phyloP scores from a whole-genome alignment of 35 echinoderm and acorn worm genomes.

The Patiria miniata region DNA sequence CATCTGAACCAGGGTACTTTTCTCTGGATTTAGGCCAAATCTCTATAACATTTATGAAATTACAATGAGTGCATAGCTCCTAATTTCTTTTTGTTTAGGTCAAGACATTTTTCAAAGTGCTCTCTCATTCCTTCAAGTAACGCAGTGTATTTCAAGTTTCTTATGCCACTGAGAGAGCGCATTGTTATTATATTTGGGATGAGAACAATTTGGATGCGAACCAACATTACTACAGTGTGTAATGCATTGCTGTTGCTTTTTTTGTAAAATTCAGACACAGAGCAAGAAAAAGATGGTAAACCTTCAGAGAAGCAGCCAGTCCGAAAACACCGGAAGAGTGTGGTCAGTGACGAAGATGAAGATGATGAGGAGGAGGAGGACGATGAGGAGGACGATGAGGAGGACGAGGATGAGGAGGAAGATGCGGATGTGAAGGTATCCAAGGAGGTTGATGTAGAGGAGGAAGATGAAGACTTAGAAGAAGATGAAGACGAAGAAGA shows the following conservation, averaged over 20 bases:
- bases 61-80: no score
- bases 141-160: no score
- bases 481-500: background rate
- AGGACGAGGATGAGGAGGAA: background rate
- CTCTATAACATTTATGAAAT: no score
- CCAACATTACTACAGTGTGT: no score
- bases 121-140: no score
- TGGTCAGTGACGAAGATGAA: conserved; percentile 29
- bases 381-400: conserved; percentile 20
- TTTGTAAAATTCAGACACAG: conserved; percentile 25
- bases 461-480: background rate
- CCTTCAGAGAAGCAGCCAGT: background rate
- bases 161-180: no score
- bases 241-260: conserved; percentile 20
- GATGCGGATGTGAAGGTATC: background rate
- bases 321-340: background rate
- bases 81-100: no score
- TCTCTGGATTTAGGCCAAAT: no score
- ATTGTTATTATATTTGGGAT: no score
- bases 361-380: conserved; percentile 29
- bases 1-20: no score
- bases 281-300: conserved; percentile 39
- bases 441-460: background rate
- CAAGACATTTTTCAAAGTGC: no score
- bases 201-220: no score